Conservation (phyloP, 23 tunicate genomes). For the Ascidia mentula region DNA sequence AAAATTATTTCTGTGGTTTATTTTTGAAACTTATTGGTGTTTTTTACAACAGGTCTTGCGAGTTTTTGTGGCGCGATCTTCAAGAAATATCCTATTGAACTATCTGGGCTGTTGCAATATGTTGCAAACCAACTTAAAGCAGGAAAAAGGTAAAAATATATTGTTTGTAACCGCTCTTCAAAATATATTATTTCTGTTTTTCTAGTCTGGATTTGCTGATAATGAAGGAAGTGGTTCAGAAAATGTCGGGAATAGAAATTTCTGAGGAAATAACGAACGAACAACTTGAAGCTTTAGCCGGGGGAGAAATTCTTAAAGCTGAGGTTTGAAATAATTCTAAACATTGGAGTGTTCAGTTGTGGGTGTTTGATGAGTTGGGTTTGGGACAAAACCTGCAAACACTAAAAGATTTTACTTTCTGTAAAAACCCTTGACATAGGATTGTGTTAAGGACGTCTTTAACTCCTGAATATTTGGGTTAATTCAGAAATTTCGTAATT, state of each 20-base stretch:
- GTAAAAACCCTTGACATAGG: too few species aligned
- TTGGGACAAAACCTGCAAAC: neutral
- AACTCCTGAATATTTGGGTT: too few species aligned
- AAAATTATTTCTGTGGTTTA: neutral
- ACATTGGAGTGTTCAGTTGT: neutral
- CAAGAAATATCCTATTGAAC: conserved; percentile 91
- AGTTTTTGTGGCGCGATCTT: conserved; percentile 93
- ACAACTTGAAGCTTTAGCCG: conserved; percentile 88
- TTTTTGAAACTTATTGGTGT: neutral
- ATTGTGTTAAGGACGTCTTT: too few species aligned
- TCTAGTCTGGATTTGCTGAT: conserved; percentile 83
- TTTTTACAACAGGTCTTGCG: conserved; percentile 66
- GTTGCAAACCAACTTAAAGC: conserved; percentile 96
- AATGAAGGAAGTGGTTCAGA: conserved; percentile 98
- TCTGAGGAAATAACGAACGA: conserved; percentile 95
- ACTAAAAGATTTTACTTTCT: neutral
- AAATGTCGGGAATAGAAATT: conserved; percentile 98
- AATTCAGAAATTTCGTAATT: too few species aligned
- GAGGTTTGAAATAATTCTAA: conserved; percentile 41
- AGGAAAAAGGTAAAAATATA: conserved; percentile 71
- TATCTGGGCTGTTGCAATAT: conserved; percentile 87
- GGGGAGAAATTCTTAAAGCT: conserved; percentile 93
- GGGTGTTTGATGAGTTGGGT: neutral
- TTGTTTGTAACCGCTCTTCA: neutral
- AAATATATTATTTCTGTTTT: neutral